Evolutionary conservation across 2,888 invertebrate species (phyloP), one percentile per base, ranked within the genome.

Genomic region (Papilio demoleus): DNA sequence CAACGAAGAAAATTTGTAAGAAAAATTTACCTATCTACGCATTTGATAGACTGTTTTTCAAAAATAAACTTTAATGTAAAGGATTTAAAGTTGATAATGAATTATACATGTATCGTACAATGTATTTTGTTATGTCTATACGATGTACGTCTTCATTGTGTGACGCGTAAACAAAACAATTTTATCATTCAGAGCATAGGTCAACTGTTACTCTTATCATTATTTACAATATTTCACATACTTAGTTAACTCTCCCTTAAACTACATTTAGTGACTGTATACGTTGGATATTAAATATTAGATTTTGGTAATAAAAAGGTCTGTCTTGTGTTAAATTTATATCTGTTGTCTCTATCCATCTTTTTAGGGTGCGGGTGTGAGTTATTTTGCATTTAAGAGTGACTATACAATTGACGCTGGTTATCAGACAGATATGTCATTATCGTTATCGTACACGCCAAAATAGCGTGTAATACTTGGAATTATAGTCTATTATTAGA

Each of bases 121-220:
- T 47, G 45, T 60, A 27, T 4, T 47, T 66, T 66, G 66, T 66
- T 66, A 31, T 66, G 66, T 66, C 66, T 66, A 60, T 19, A 38
- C 5, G 9, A 12, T 38, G 34, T 63, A 66, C 36, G 59, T 47
- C 22, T 27, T 66, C 60, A 66, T 66, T 58, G 6, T 11, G 5
- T 45, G 45, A 65, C 45, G 45, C 42, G 27, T 12, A 34, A 24
- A 45, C 34, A 66, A 66, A 66, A 66, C 66, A 66, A 47, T 24
- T 66, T 60, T 66, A 47, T 66, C 66, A n/a, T 34, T 36, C 38
- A 63, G 22, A 47, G 22, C n/a, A 60, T n/a, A 47, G 27, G 27
- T 47, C 62, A 62, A 34, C 47, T 22, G 14, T 17, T 50, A 31
- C 53, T 11, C 50, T 24, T 50, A 50, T 50, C 24, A 50, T 24